Base-by-base conservation (phyloP, 2,113 vertebrate species). In the Upupa epops region DNA sequence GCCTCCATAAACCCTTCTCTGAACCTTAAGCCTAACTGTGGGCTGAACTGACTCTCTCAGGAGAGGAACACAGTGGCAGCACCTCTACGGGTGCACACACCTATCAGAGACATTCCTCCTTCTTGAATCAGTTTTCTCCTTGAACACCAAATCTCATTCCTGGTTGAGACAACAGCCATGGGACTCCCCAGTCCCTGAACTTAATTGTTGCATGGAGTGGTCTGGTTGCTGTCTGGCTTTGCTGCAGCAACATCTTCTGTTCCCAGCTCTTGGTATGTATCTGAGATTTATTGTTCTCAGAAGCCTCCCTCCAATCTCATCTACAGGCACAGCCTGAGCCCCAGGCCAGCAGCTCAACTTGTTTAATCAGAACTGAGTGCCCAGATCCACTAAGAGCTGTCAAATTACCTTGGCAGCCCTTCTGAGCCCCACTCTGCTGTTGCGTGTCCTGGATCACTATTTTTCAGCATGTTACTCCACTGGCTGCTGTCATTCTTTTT, bases 251-350 rank as follows among this genome's bases (percentile, higher is more conserved):
- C 48, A 45, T 5, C 61, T 60, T 52, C 63, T 84, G 37, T 10
- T 89, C 42, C 69, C 65, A 72, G 74, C 24, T 66, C 78, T 69
- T 40, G n/a, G 45, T 8, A n/a, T 2, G 1, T 28, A 11, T 20
- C 87, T 69, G 66, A 72, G 85, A 40, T 89, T 89, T 45, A 45
- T 31, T 89, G 36, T n/a, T 52, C 93, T 74, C 84, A 68, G 70
- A 37, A 91, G 70, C 56, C 89, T 71, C 14, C 1, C 87, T 83
- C 52, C 0, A 0, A 9, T 48, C 77, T 51, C 0, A 0, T 92
- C 78, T 85, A 81, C 61, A 29, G 10, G 61, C 88, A 60, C 70
- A 87, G 78, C 63, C 78, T 10, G 71, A 92, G 92, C 92, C 88
- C 63, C 85, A 75, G 93, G 87, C 45, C 81, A 91, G 90, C 70